These are phyloP conservation scores for Suillia variegata DNA, from an alignment of 2,888 invertebrate species.

Conservation along the genomic window DNA sequence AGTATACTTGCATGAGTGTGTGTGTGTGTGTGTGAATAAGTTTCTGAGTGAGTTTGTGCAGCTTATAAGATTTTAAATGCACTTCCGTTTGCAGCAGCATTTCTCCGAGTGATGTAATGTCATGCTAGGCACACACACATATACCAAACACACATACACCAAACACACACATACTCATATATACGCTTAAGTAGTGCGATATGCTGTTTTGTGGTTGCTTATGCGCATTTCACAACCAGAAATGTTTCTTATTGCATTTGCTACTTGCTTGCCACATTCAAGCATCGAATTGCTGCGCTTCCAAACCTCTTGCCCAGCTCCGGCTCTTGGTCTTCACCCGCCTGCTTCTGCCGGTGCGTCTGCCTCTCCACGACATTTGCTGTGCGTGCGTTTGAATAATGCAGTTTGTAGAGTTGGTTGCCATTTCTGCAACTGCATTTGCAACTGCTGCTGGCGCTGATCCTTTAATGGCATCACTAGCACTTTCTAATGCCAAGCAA, in stretches of 20 bases:
- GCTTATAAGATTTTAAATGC: slow-evolving; percentile 1
- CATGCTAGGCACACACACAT: slow-evolving; percentile 2
- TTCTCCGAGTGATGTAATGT: background rate
- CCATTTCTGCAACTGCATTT: too few species aligned
- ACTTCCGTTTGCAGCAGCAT: slow-evolving; percentile 3
- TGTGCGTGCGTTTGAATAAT: slow-evolving; percentile 18
- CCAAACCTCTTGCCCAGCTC: too few species aligned
- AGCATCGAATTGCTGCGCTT: background rate
- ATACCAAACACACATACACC: slow-evolving; percentile 2
- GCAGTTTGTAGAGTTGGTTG: too few species aligned
- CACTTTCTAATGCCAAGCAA: background rate
- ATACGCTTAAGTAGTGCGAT: slow-evolving; percentile 9
- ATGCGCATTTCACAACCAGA: background rate
- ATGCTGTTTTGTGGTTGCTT: slow-evolving; percentile 9
- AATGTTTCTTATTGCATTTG: background rate
- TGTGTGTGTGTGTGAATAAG: background rate
- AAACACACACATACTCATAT: slow-evolving; percentile 1
- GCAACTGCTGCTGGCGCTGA: background rate
- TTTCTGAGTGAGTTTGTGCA: too few species aligned
- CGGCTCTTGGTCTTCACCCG: too few species aligned
- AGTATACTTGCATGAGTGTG: background rate
- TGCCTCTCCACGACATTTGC: background rate
- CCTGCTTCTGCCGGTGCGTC: background rate
- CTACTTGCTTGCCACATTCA: slow-evolving; percentile 1
- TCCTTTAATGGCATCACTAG: slow-evolving; percentile 10